phyloP scores from a whole-genome alignment of 2,888 invertebrate species.

The Hermaeophaga mercurialis region DNA sequence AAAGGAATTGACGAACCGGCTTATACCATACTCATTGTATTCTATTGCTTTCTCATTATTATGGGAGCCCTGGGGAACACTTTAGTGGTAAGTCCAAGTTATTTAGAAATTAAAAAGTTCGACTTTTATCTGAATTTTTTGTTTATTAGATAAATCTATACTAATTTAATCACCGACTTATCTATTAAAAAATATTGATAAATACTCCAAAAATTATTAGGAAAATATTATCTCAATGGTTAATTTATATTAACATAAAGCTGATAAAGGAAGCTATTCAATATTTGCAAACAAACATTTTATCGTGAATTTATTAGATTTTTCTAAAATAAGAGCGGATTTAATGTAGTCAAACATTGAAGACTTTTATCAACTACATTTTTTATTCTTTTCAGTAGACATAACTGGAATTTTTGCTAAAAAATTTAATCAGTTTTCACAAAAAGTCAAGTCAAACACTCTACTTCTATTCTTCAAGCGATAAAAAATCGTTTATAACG shows the following conservation, averaged over 20 bases:
- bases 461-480: too few relatives aligned
- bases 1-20: constrained; percentile 74
- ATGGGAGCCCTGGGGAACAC: constrained; percentile 86
- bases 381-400: too few relatives aligned
- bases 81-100: constrained; percentile 70
- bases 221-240: background rate
- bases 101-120: background rate
- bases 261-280: background rate
- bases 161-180: background rate
- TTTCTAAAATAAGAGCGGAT: too few relatives aligned
- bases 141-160: background rate
- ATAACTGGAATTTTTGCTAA: too few relatives aligned
- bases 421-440: too few relatives aligned
- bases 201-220: background rate
- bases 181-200: background rate
- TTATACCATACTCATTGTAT: constrained; percentile 68
- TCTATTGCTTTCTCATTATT: constrained; percentile 76
- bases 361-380: too few relatives aligned
- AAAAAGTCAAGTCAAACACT: too few relatives aligned
- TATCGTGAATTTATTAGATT: background rate
- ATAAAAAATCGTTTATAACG: too few relatives aligned
- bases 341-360: too few relatives aligned
- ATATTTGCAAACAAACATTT: constrained; percentile 1
- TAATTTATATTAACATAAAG: background rate
- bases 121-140: background rate